Evolutionary conservation across 2,113 vertebrate species (phyloP), one percentile per base, ranked within the genome.

Genomic region (Hylia prasina): DNA sequence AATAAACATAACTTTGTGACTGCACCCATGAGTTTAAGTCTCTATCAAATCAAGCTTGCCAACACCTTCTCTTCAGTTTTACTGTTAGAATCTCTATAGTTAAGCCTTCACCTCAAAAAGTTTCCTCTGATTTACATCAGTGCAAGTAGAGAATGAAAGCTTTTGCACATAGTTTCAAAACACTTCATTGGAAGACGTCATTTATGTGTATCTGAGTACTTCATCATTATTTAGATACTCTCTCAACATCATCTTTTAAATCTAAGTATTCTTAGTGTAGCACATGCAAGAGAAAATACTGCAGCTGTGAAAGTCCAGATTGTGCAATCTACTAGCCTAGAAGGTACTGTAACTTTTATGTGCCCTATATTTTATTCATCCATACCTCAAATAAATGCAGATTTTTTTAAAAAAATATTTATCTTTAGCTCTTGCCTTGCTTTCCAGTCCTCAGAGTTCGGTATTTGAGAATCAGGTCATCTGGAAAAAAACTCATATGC

Each of bases 271-370:
- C 84, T 73, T 90, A 80, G 33, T 58, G 54, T 91, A 90, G 50
- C 39, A 82, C 56, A 73, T 54, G 33, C 75, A 66, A 44, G n/a
- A 96, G 70, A 88, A 96, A 88, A 91, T 93, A 92, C 66, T 86
- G 63, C 80, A 65, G 84, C 69, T 82, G 50, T 91, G 93, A 91
- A 95, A 95, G 71, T 90, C 94, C 93, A 91, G 78, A 91, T 61
- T 91, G 78, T 91, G 81, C 73, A 87, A 90, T 87, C 87, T 87
- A 58, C 84, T 95, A 91, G 83, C 78, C 87, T 95, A 96, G 94
- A 79, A 93, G 45, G 21, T 42, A 69, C 44, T 80, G 87, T 73
- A 78, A 95, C 27, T 91, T 96, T 91, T 87, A 96, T 95, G 58
- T 85, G 50, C 54, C 58, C 82, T 77, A 63, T 95, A 93, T 96